Evolutionary conservation across 1,140 invertebrate species (phyloP).

Genomic region (Drosophila ananassae): DNA sequence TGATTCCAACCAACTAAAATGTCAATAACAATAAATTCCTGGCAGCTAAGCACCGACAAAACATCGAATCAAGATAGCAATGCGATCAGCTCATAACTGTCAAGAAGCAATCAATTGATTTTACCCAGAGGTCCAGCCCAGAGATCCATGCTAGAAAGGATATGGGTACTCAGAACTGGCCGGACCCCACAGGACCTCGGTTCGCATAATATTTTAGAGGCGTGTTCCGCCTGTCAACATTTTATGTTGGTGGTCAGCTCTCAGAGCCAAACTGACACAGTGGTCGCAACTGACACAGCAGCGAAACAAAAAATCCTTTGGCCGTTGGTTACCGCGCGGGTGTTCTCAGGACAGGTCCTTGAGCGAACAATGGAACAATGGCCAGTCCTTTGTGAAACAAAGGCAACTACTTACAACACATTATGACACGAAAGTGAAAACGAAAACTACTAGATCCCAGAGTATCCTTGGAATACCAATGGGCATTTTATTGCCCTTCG

Average conservation of each 20-base stretch:
- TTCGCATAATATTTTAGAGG: constrained; percentile 79
- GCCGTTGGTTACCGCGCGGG: constrained; percentile 68
- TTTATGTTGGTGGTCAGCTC: constrained; percentile 78
- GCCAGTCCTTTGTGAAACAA: constrained; percentile 67
- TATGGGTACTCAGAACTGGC: constrained; percentile 1
- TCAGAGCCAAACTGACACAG: constrained; percentile 63
- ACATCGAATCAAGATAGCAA: constrained; percentile 56
- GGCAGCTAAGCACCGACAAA: constrained; percentile 37
- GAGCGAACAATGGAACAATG: constrained; percentile 60
- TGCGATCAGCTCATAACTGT: constrained; percentile 76
- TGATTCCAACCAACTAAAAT: constrained; percentile 75
- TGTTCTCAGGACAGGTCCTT: constrained; percentile 74
- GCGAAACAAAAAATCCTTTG: constrained; percentile 13
- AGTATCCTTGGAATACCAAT: constrained; percentile 39
- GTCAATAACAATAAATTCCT: constrained; percentile 81
- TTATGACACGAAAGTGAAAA: constrained; percentile 75
- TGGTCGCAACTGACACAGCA: constrained; percentile 67
- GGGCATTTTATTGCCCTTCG: constrained; percentile 58
- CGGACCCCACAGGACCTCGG: constrained; percentile 68
- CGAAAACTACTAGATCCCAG: constrained; percentile 28
- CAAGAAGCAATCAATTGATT: constrained; percentile 71
- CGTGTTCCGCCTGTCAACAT: constrained; percentile 83
- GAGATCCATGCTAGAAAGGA: neutral
- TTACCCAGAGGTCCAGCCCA: constrained; percentile 33
- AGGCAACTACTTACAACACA: constrained; percentile 78